Percentiles rank a stretch among this genome's conserved stretches.
phyloP scores from a whole-genome alignment of 2,797 vertebrate species.

The Geotria australis region DNA sequence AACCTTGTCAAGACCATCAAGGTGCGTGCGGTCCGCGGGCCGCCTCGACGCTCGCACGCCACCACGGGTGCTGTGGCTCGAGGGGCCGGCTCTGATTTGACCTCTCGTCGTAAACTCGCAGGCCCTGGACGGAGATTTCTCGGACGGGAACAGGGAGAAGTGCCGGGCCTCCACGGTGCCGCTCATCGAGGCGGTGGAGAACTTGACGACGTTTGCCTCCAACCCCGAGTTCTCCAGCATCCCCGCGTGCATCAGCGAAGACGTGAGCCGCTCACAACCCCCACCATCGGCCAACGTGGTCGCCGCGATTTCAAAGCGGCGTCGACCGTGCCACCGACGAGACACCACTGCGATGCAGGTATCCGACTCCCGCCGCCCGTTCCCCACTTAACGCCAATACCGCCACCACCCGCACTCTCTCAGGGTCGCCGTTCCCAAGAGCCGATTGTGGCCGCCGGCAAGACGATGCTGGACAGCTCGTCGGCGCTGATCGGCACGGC shows the following conservation, averaged over 20 bases:
- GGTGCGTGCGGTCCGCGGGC: slow-evolving; percentile 12
- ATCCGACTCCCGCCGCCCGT: too few species aligned
- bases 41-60: accelerated
- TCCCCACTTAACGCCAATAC: background rate
- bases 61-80: accelerated
- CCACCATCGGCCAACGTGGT: background rate
- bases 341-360: too few species aligned
- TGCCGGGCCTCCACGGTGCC: slow-evolving; percentile 58
- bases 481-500: slow-evolving; percentile 83
- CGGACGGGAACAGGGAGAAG: slow-evolving; percentile 57
- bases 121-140: slow-evolving; percentile 81
- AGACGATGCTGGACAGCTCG: slow-evolving; percentile 75
- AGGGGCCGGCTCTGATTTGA: background rate
- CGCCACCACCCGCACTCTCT: background rate
- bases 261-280: slow-evolving; percentile 17
- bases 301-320: too few species aligned
- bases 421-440: slow-evolving; percentile 80
- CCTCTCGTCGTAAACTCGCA: slow-evolving; percentile 5
- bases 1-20: slow-evolving; percentile 97
- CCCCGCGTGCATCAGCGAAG: slow-evolving; percentile 74
- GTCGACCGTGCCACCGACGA: too few species aligned
- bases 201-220: slow-evolving; percentile 72
- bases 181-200: slow-evolving; percentile 82
- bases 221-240: slow-evolving; percentile 86
- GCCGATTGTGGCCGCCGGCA: slow-evolving; percentile 57